phyloP scores from a whole-genome alignment of 1,140 invertebrate species.

The Linepithema humile region DNA sequence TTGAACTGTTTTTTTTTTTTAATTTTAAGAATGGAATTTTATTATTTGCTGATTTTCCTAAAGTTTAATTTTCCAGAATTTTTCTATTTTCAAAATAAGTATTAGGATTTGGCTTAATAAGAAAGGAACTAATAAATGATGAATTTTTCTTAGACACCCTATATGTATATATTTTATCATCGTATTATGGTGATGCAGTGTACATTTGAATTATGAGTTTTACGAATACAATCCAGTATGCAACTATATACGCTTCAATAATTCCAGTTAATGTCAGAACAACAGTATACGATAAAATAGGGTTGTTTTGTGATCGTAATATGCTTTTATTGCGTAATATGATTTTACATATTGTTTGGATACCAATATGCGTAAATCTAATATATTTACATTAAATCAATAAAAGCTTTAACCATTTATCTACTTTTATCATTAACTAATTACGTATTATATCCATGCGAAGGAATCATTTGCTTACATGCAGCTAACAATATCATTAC shows the following conservation, averaged over 20 bases:
- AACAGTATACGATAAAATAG: conserved; percentile 1
- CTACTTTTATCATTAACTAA: conserved; percentile 3
- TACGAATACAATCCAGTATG: background rate
- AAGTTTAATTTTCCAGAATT: too few relatives aligned
- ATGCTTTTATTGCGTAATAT: background rate
- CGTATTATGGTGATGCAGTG: background rate
- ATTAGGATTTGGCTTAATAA: too few relatives aligned
- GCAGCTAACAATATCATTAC: background rate
- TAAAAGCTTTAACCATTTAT: background rate
- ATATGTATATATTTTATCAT: background rate
- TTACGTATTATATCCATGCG: background rate
- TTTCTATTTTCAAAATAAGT: background rate
- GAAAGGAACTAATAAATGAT: background rate
- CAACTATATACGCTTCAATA: background rate
- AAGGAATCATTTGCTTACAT: background rate
- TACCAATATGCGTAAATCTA: background rate
- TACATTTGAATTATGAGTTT: background rate
- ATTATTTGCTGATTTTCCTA: too few relatives aligned
- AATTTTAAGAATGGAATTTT: too few relatives aligned
- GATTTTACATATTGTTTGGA: background rate
- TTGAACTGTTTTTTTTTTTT: background rate
- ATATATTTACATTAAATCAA: background rate
- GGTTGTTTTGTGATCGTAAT: background rate
- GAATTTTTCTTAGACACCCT: background rate
- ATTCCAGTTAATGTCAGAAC: background rate